Conservation (phyloP, 2,113 vertebrate species). For the Malurus cyaneus region DNA sequence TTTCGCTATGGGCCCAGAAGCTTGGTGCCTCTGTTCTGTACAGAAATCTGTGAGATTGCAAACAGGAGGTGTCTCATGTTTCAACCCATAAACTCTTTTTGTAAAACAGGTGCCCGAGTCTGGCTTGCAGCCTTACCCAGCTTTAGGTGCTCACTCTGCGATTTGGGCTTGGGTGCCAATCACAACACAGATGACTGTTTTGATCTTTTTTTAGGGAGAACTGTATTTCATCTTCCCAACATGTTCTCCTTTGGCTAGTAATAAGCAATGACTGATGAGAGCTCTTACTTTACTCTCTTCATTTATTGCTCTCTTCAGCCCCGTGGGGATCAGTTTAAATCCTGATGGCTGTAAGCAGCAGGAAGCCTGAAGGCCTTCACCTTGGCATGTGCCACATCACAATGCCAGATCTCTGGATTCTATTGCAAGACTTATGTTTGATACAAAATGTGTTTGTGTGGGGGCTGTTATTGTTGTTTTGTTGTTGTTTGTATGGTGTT, state of each 20-base stretch:
- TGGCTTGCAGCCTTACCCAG: neutral
- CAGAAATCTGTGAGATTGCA: neutral
- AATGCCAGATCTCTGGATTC: neutral
- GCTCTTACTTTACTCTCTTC: neutral
- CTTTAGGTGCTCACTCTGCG: rapidly evolving
- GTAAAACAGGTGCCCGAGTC: neutral
- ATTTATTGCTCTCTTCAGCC: neutral
- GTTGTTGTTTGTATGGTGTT: neutral
- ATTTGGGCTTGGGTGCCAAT: neutral
- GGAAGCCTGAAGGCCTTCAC: neutral
- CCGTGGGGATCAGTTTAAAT: neutral
- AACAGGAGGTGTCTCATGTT: rapidly evolving
- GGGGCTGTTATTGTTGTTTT: no score
- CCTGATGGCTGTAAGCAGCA: rapidly evolving
- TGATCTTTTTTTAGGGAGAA: neutral
- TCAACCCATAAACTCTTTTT: neutral
- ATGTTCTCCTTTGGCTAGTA: neutral
- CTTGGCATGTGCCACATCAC: rapidly evolving
- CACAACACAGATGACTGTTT: neutral
- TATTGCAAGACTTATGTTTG: neutral
- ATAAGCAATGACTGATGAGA: neutral
- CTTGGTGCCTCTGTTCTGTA: neutral
- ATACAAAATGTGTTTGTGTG: neutral
- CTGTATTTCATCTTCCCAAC: neutral
- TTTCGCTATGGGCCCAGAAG: neutral